Evolutionary conservation across 2,888 invertebrate genomes (phyloP).

Genomic region (Plagodis dolabraria): DNA sequence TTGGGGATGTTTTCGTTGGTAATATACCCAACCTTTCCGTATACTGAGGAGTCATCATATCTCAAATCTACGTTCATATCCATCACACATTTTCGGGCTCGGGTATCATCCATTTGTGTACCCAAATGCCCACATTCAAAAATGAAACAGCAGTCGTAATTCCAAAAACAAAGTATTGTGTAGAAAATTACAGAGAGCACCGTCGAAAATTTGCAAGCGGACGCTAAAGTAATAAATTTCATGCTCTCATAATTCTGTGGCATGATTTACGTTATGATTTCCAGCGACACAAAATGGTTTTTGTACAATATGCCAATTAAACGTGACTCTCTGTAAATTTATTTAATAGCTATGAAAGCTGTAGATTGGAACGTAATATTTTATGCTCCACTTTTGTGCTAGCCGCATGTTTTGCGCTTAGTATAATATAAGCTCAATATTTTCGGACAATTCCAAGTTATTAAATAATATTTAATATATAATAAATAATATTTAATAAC

Average conservation of each 20-base stretch:
- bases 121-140: constrained; percentile 7
- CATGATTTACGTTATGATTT: constrained; percentile 72
- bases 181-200: constrained; percentile 59
- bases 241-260: constrained; percentile 73
- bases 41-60: too few relatives aligned
- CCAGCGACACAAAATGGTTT: constrained; percentile 58
- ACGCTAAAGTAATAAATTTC: constrained; percentile 76
- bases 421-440: background rate
- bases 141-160: constrained; percentile 36
- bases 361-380: background rate
- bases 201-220: constrained; percentile 77
- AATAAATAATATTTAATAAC: too few relatives aligned
- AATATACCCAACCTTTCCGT: too few relatives aligned
- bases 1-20: too few relatives aligned
- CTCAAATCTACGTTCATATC: background rate
- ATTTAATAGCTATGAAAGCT: constrained; percentile 36
- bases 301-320: constrained; percentile 68
- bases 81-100: background rate
- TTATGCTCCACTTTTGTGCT: background rate
- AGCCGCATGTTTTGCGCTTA: background rate
- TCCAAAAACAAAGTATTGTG: constrained; percentile 62
- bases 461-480: too few relatives aligned
- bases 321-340: constrained; percentile 42
- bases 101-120: background rate
- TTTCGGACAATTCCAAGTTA: too few relatives aligned